These are phyloP conservation scores for Acrobasis suavella DNA, from an alignment of 2,888 invertebrate species.

Conservation along the genomic window DNA sequence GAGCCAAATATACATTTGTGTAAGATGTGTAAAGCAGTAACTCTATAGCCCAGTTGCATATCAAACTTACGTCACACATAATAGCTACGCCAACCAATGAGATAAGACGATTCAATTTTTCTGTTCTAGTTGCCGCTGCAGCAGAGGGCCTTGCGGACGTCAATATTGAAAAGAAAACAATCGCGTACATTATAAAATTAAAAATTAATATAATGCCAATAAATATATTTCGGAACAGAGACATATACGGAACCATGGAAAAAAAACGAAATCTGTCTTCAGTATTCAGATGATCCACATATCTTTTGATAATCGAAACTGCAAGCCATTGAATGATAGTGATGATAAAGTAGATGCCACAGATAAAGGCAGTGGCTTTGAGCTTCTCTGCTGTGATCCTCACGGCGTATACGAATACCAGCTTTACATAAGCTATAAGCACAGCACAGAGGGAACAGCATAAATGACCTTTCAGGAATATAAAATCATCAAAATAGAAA, in stretches of 20 bases:
- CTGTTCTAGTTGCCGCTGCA: not conserved
- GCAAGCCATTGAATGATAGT: not conserved
- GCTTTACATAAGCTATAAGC: not conserved
- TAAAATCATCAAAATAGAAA: not conserved
- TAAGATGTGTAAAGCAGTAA: not conserved
- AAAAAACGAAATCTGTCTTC: too few relatives aligned
- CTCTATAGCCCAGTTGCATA: constrained; percentile 2
- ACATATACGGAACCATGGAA: too few relatives aligned
- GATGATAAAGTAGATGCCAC: not conserved
- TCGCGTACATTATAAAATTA: constrained; percentile 1
- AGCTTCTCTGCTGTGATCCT: not conserved
- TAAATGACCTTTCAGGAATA: not conserved
- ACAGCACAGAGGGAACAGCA: constrained; percentile 5
- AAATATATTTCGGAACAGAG: not conserved
- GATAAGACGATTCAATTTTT: not conserved
- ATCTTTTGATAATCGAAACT: too few relatives aligned
- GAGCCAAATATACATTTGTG: too few relatives aligned
- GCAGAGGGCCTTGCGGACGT: not conserved
- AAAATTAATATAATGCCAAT: constrained; percentile 1
- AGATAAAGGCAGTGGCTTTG: not conserved
- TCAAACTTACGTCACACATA: constrained; percentile 5
- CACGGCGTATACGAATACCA: not conserved
- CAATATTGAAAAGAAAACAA: not conserved
- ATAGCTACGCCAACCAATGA: constrained; percentile 4
- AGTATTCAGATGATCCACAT: too few relatives aligned